These are phyloP conservation scores for Nemotelus nigrinus DNA, from an alignment of 2,888 invertebrate genomes.

Conservation along the genomic window DNA sequence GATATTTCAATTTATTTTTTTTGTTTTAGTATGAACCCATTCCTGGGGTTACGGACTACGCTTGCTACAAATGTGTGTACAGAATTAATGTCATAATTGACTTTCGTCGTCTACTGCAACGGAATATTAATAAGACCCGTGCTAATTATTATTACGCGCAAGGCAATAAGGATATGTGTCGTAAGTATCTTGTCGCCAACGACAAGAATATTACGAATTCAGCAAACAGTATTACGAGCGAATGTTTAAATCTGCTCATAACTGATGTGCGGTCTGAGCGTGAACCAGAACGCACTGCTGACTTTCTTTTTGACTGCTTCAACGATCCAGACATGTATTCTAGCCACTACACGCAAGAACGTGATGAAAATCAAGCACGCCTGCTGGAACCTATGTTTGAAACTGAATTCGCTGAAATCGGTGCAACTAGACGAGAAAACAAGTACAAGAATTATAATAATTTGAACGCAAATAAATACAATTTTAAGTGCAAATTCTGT, in stretches of 20 bases:
- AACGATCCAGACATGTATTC: conserved; percentile 31
- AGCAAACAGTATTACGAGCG: conserved; percentile 6
- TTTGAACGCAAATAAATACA: conserved; percentile 5
- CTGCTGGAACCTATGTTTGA: conserved; percentile 50
- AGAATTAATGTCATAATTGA: conserved; percentile 45
- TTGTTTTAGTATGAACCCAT: conserved; percentile 43
- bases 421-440: not conserved
- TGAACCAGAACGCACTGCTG: conserved; percentile 3
- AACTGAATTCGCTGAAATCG: conserved; percentile 51
- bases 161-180: conserved; percentile 47
- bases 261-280: conserved; percentile 26
- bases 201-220: conserved; percentile 20
- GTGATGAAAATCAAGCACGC: not conserved
- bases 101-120: conserved; percentile 38
- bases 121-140: conserved; percentile 46
- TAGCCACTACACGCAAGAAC: not conserved
- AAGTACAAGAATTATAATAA: conserved; percentile 36
- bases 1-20: not conserved
- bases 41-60: conserved; percentile 41
- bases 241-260: conserved; percentile 8
- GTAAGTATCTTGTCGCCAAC: conserved; percentile 38
- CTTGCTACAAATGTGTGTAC: conserved; percentile 48
- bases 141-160: conserved; percentile 46
- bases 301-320: conserved; percentile 38
- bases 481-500: conserved; percentile 45